These are phyloP conservation scores for Tichodroma muraria DNA, from an alignment of 2,113 vertebrate species.

Conservation along the genomic window DNA sequence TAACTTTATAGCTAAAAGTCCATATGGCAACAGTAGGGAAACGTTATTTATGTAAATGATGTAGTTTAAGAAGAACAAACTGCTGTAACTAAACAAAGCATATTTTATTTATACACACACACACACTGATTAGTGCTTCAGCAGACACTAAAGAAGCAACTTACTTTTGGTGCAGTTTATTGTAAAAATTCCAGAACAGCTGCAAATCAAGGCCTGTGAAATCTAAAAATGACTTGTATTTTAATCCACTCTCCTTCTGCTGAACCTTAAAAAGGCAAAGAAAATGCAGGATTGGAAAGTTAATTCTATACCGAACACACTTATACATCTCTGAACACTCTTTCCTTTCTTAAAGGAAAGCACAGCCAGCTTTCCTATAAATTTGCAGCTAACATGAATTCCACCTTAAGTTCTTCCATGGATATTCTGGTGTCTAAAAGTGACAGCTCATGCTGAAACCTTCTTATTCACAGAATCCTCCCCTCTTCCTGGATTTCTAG, in stretches of 20 bases:
- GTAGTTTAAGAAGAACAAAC: not conserved
- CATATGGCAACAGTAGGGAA: not conserved
- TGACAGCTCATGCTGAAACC: not conserved
- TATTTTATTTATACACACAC: not conserved
- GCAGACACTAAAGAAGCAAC: slow-evolving; percentile 50
- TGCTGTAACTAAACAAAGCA: not conserved
- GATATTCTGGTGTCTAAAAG: not conserved
- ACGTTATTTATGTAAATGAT: not conserved
- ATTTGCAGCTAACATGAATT: not conserved
- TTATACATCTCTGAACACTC: not conserved
- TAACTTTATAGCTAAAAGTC: not conserved
- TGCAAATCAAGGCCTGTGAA: slow-evolving; percentile 83
- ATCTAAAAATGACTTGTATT: slow-evolving; percentile 88
- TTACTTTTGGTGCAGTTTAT: slow-evolving; percentile 88
- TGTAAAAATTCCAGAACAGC: slow-evolving; percentile 95
- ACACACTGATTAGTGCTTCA: not conserved
- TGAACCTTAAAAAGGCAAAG: slow-evolving; percentile 65
- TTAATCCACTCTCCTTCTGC: slow-evolving; percentile 84
- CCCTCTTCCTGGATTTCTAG: not conserved
- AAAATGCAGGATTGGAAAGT: slow-evolving; percentile 1
- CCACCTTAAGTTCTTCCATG: not conserved
- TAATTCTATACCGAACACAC: not conserved
- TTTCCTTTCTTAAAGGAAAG: not conserved
- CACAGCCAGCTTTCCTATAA: not conserved
- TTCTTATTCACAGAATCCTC: not conserved